Evolutionary conservation across 1,140 invertebrate genomes (phyloP), one percentile per base, ranked within the genome.

Genomic region (Venustaconcha ellipsiformis): DNA sequence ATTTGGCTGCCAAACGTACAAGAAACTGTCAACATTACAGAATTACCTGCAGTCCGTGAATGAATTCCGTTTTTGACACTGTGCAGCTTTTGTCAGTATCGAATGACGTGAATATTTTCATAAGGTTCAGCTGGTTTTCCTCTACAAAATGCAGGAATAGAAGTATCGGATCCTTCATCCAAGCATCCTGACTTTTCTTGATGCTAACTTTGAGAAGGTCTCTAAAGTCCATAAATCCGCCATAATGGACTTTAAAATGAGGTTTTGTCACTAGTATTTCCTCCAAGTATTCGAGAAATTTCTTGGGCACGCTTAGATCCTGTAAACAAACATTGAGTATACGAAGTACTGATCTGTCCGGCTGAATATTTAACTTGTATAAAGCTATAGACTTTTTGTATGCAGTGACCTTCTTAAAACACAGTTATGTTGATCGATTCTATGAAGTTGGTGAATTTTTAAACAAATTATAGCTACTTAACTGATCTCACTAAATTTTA

Each of bases 31-130:
- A 48, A 48, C 37, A 48, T 48, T 48, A 48, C 11, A 48, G 11
- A 48, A 48, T 30, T 48, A 48, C 37, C 37, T 48, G 37, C 4
- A 48, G 55, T 23, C 75, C 69, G 5, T 23, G 15, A 17, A 59
- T 60, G 17, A 77, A 72, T 20, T 77, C 75, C 15, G 62, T 59
- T 60, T 59, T 59, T 2, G 75, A 60, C 6, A 77, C 13, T 8
- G 75, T 62, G 20, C 75, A 77, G 30, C 70, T 77, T 26, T 68
- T 71, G 63, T 77, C 75, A 67, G 64, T 63, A 59, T 77, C 75
- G 15, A 77, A 63, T 26, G n/a, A 17, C 59, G 62, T 77, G 64
- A 77, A 77, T 59, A 77, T 71, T 37, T 77, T 70, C 57, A 77
- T 62, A 62, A 23, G 59, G 59, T 62, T 18, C 70, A 77, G 37